Conservation (phyloP, 2,797 vertebrate species). For the Petrocephalus sullivani region DNA sequence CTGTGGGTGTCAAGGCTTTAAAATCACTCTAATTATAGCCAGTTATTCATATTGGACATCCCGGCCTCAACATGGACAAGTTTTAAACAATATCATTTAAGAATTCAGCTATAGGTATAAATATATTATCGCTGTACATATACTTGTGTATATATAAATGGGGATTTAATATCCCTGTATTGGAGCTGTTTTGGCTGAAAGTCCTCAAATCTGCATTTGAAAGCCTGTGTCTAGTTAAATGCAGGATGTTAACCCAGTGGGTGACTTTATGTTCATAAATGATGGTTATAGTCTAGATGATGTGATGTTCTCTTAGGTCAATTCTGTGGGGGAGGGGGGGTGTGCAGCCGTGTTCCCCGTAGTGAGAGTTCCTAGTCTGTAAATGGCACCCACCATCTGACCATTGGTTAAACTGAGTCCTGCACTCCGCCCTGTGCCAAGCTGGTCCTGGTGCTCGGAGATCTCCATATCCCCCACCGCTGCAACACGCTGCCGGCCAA, state of each 20-base stretch:
- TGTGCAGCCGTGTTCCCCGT: not conserved
- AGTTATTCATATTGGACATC: not conserved
- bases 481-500: conserved; percentile 97
- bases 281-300: not conserved
- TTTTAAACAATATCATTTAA: not conserved
- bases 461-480: conserved; percentile 95
- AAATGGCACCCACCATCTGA: not conserved
- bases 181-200: not conserved
- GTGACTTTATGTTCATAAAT: not conserved
- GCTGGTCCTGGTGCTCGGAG: conserved; percentile 98
- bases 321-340: not conserved
- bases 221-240: not conserved
- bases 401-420: not conserved
- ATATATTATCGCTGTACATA: not conserved
- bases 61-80: not conserved
- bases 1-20: not conserved
- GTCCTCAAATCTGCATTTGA: not conserved
- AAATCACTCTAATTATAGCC: not conserved
- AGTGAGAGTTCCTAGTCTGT: not conserved
- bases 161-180: not conserved
- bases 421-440: conserved; percentile 41
- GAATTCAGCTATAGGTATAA: not conserved
- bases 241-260: not conserved
- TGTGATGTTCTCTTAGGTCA: not conserved
- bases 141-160: not conserved